These are phyloP conservation scores for Pachycephala philippinensis DNA, from an alignment of 2,113 vertebrate genomes.

Conservation along the genomic window DNA sequence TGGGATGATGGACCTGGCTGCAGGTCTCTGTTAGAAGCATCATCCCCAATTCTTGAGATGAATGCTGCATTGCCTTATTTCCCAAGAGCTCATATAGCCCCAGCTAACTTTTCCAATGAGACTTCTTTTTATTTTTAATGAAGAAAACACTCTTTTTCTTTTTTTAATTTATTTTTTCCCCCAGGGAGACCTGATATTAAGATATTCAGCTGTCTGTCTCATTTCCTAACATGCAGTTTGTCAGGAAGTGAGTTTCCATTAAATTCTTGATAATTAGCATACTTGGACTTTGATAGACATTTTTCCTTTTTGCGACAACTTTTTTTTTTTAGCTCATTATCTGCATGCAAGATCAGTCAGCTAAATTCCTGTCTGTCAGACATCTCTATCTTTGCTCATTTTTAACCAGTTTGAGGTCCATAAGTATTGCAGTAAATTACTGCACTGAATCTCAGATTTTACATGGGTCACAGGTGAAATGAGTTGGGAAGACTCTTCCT, in stretches of 20 bases:
- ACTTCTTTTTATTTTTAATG: background rate
- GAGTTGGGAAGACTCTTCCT: background rate
- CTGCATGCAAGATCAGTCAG: slow-evolving; percentile 19
- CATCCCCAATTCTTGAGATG: background rate
- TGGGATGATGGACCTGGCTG: background rate
- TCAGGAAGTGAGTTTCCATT: slow-evolving; percentile 53
- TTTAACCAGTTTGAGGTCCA: background rate
- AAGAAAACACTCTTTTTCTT: background rate
- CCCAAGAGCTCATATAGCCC: background rate
- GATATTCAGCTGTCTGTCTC: slow-evolving; percentile 44
- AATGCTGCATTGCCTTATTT: background rate
- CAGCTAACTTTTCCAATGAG: slow-evolving; percentile 6
- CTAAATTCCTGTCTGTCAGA: slow-evolving; percentile 3
- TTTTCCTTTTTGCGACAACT: slow-evolving; percentile 12
- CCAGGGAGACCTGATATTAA: background rate
- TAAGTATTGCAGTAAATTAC: background rate
- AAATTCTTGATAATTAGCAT: slow-evolving; percentile 41
- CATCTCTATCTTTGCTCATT: background rate
- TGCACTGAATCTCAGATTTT: background rate
- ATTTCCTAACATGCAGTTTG: slow-evolving; percentile 45
- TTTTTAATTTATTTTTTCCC: background rate
- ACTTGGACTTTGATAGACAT: slow-evolving; percentile 48
- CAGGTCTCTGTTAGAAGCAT: background rate
- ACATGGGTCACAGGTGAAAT: background rate
- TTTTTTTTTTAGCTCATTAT: slow-evolving; percentile 31